A percentile compares a stretch with the other conserved stretches of the same genome.
Evolutionary conservation across 2,113 vertebrate genomes (phyloP).

Genomic region (Heterotilapia buettikoferi): DNA sequence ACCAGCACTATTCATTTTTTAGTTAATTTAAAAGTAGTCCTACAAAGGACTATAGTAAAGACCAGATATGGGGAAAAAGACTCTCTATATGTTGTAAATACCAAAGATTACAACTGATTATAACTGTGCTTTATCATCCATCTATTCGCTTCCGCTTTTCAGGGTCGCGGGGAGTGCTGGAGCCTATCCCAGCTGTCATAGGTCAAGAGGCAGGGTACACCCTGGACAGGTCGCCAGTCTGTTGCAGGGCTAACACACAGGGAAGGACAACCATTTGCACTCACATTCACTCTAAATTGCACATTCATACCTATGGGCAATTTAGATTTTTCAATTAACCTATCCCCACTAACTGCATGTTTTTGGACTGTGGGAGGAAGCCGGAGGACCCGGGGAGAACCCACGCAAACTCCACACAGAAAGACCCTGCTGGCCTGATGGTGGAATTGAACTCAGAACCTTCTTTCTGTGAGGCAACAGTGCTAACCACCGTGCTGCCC

Average conservation of each 20-base stretch:
- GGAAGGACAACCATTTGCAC: background rate
- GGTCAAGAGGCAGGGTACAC: fast-evolving
- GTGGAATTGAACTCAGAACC: background rate
- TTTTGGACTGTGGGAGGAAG: background rate
- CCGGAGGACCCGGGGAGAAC: fast-evolving
- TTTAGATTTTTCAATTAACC: background rate
- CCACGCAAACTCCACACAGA: background rate
- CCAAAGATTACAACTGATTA: background rate
- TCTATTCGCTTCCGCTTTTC: fast-evolving
- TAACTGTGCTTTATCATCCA: background rate
- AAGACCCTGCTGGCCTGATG: fast-evolving
- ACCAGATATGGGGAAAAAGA: background rate
- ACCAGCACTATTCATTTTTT: background rate
- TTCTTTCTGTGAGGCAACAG: fast-evolving
- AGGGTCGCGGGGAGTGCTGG: fast-evolving
- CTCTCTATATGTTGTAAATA: background rate
- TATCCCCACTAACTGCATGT: background rate
- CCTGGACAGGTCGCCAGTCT: background rate
- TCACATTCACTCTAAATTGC: background rate
- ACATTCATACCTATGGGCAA: background rate
- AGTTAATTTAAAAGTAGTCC: background rate
- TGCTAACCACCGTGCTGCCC: background rate
- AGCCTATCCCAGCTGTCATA: background rate
- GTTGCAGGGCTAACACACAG: background rate
- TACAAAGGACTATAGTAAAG: background rate